Evolutionary conservation across 2,113 vertebrate genomes (phyloP), one percentile per base, ranked within the genome.

Genomic region (Zeus faber): DNA sequence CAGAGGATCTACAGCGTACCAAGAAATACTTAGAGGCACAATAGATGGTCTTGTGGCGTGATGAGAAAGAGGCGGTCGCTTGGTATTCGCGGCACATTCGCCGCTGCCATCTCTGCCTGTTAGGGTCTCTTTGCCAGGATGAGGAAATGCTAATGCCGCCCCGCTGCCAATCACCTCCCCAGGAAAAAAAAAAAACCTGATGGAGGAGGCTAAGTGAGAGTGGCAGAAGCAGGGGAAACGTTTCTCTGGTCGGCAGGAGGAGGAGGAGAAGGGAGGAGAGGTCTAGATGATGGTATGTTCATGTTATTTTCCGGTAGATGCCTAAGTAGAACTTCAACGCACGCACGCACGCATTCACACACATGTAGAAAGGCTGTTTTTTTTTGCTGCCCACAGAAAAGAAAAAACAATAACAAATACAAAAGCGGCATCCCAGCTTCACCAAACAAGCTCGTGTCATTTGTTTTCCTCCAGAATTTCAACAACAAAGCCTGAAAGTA

Each of bases 141-240:
- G 80, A 75, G 80, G 56, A 87, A 86, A 87, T 89, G 86, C 78
- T 84, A 87, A 88, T 86, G 77, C 56, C 33, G 65, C 65, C 68
- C 63, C n/a, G 21, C 84, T 83, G 88, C 81, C 86, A 89, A 83
- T 89, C 84, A 87, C 65, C 68, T 60, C 76, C 24, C 6, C 57
- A 51, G 59, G 49, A 45, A 59, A 49, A 23, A 70, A 70, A 49
- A 45, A 20, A 35, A 24, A 2, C 13, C 44, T 51, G 66, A 79
- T 59, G 62, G 84, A 62, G 37, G 48, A 81, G 62, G 65, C 72
- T 86, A 83, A 89, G 84, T 81, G 79, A 80, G 68, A 77, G 68
- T 72, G 88, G 74, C 86, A 87, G 72, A 77, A 79, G 59, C 74
- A 71, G 77, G 56, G 63, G 80, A 85, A 83, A 81, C 83, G 81